These are phyloP conservation scores for Coleophora deauratella DNA, from an alignment of 2,888 invertebrate genomes.

Conservation along the genomic window DNA sequence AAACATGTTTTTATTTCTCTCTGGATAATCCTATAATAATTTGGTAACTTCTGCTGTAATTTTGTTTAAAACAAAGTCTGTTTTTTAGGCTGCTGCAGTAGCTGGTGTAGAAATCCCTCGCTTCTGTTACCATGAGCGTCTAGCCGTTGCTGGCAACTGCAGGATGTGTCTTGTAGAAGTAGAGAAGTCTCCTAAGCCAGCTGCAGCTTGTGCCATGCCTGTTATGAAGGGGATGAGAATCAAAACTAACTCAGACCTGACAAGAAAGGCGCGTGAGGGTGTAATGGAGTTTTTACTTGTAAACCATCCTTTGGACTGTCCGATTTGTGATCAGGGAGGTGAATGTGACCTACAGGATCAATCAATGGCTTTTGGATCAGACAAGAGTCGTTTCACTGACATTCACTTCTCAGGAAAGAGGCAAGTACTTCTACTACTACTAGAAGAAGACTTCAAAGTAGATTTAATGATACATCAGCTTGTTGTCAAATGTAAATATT, in stretches of 20 bases:
- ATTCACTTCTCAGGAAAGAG: conserved; percentile 93
- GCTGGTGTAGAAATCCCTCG: conserved; percentile 98
- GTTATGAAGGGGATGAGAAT: conserved; percentile 99
- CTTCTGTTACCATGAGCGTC: conserved; percentile 98
- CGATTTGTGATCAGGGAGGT: conserved; percentile 99
- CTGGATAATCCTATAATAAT: too few relatives aligned
- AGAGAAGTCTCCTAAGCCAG: conserved; percentile 97
- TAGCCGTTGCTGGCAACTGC: conserved; percentile 99
- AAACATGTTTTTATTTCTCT: too few relatives aligned
- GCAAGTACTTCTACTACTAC: conserved; percentile 55
- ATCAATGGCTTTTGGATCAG: conserved; percentile 99
- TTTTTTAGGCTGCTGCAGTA: conserved; percentile 89
- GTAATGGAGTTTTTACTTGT: conserved; percentile 99
- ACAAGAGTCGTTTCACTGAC: conserved; percentile 93
- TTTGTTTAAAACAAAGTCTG: too few relatives aligned
- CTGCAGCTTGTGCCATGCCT: conserved; percentile 99
- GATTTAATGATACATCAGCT: too few relatives aligned
- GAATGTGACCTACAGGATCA: conserved; percentile 98
- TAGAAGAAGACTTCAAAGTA: too few relatives aligned
- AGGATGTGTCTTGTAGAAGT: conserved; percentile 99
- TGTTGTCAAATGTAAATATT: too few relatives aligned
- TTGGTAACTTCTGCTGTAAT: too few relatives aligned
- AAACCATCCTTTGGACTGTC: conserved; percentile 99
- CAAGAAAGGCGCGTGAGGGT: conserved; percentile 81
- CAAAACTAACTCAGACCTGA: conserved; percentile 97